Evolutionary conservation across 1,140 invertebrate species (phyloP), one percentile per base, ranked within the genome.

Genomic region (Aphis craccivora): DNA sequence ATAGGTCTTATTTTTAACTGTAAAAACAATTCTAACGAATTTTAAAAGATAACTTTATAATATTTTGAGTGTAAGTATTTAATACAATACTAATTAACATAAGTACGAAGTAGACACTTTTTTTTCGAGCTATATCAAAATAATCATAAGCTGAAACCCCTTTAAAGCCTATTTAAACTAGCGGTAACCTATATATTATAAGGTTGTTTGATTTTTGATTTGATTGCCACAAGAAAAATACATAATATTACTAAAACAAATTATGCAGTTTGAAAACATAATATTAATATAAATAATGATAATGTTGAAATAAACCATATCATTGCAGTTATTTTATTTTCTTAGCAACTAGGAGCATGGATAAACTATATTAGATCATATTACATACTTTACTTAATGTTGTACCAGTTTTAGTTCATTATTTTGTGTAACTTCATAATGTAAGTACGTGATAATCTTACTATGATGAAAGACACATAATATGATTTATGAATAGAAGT

Each of bases 401-500:
- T 25, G 60, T 67, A 67, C 30, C 60, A 67, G 60, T 67, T n/a
- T n/a, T 67, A 67, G 60, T 67, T 67, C 37, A 86, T 45, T 25
- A 51, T 53, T 53, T 53, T 8, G 20, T 89, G n/a, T 11, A 89
- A 51, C 48, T 53, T 53, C n/a, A 53, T 53, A 53, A 89, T 53
- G 43, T 2, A n/a, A 48, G 84, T 48, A 48, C 83, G 25, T 48
- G 43, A n/a, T 30, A 48, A 87, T 87, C 22, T 87, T 87, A 45
- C 14, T 48, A 87, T 20, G 30, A 48, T 35, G 11, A 48, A 30
- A 87, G n/a, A 89, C n/a, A 23, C 84, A 35, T 43, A 86, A 35
- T 43, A 86, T 89, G 87, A 89, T 89, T 89, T 89, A 89, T 89
- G 87, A 89, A 25, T 37, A 53, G 18, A 25, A 51, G 87, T 37